Conservation (phyloP, 1,140 invertebrate species). For the Bombus confusus region DNA sequence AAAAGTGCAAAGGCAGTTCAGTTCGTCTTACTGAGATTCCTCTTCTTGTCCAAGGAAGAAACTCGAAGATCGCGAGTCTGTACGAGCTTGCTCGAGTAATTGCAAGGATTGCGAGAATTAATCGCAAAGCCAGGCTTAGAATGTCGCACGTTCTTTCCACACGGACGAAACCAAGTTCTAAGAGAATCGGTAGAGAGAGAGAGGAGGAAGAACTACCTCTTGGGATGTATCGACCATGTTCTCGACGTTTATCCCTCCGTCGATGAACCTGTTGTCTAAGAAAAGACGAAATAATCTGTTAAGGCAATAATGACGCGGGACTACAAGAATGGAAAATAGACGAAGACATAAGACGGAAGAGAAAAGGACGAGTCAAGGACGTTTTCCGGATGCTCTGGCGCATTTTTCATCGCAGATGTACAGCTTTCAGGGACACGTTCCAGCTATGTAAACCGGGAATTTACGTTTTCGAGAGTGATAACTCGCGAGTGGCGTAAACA, state of each 20-base stretch:
- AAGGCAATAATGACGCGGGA: background rate
- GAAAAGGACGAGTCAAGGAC: background rate
- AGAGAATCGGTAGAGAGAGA: background rate
- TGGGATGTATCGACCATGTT: background rate
- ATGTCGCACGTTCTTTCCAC: background rate
- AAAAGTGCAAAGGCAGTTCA: background rate
- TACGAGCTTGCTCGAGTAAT: background rate
- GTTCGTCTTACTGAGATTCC: background rate
- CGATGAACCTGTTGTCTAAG: background rate
- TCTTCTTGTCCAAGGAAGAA: background rate
- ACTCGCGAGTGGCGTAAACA: conserved; percentile 1
- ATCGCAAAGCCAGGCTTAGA: background rate
- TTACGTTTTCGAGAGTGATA: background rate
- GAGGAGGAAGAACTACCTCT: background rate
- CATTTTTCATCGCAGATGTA: background rate
- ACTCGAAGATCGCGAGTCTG: background rate
- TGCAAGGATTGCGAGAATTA: background rate
- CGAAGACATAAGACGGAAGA: background rate
- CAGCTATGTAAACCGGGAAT: background rate
- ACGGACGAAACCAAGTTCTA: background rate
- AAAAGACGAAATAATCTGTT: background rate
- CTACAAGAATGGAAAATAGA: background rate
- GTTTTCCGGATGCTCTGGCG: background rate
- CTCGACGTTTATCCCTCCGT: background rate
- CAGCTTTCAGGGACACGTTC: background rate